Percentiles rank a stretch among this genome's conserved stretches.
These are phyloP conservation scores for Ptilodon capucinus DNA, from an alignment of 2,888 invertebrate genomes.

Conservation along the genomic window DNA sequence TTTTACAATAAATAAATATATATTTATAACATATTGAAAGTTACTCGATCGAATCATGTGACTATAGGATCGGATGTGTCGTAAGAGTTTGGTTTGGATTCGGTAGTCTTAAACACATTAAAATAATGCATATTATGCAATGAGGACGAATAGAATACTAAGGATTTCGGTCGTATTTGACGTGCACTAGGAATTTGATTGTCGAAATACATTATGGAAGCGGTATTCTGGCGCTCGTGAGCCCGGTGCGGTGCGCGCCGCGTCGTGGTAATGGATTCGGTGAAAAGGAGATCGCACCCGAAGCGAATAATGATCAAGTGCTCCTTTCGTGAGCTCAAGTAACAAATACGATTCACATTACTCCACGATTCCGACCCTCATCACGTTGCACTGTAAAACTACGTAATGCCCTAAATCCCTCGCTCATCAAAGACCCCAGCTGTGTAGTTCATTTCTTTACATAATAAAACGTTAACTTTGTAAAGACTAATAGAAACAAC, in stretches of 20 bases:
- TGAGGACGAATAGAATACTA: slow-evolving; percentile 26
- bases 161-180: slow-evolving; percentile 37
- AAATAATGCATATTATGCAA: slow-evolving; percentile 53
- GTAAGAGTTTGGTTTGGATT: slow-evolving; percentile 39
- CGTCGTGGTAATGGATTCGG: slow-evolving; percentile 41
- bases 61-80: slow-evolving; percentile 42
- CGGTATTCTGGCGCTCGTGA: slow-evolving; percentile 36
- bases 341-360: slow-evolving; percentile 24
- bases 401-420: not conserved
- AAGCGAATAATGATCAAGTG: slow-evolving; percentile 51
- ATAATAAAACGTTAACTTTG: not conserved
- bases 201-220: slow-evolving; percentile 46
- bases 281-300: slow-evolving; percentile 47
- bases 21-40: slow-evolving; percentile 39
- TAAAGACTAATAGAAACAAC: not conserved
- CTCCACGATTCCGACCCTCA: not conserved
- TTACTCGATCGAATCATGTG: slow-evolving; percentile 28
- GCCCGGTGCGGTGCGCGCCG: slow-evolving; percentile 22
- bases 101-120: slow-evolving; percentile 42
- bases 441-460: not conserved
- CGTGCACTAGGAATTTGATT: slow-evolving; percentile 25
- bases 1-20: slow-evolving; percentile 42
- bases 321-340: slow-evolving; percentile 30
- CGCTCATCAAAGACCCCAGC: not conserved
- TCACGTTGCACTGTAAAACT: slow-evolving; percentile 2